Evolutionary conservation across 2,113 vertebrate genomes (phyloP).

Genomic region (Tachysurus fulvidraco): DNA sequence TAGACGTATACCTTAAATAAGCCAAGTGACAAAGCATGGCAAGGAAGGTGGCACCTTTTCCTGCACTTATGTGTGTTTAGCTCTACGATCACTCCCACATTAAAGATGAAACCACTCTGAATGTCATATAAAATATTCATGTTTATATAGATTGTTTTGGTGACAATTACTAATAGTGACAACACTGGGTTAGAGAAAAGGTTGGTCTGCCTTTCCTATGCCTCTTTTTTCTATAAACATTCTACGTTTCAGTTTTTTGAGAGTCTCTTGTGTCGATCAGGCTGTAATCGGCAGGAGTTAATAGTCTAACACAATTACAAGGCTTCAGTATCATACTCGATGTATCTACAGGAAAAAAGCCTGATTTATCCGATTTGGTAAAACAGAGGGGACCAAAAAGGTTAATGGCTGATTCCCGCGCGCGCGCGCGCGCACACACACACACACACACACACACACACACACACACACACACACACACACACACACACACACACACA

Average conservation of each 20-base stretch:
- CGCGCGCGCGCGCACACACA: too few species aligned
- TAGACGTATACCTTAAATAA: background rate
- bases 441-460: background rate
- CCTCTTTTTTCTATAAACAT: background rate
- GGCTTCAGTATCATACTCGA: background rate
- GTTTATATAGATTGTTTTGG: slow-evolving; percentile 1
- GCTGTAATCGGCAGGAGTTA: background rate
- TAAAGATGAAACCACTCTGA: background rate
- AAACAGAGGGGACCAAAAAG: background rate
- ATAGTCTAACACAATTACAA: slow-evolving; percentile 5
- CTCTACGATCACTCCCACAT: background rate
- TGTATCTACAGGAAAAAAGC: background rate
- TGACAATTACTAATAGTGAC: background rate
- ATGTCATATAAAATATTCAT: background rate
- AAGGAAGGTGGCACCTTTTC: background rate
- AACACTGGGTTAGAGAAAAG: background rate
- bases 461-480: background rate
- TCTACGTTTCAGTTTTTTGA: background rate
- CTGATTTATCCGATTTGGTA: background rate
- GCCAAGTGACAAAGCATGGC: background rate
- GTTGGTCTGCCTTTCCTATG: background rate
- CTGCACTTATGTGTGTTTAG: slow-evolving; percentile 20
- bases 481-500: background rate
- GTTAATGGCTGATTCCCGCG: too few species aligned
- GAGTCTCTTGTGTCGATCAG: background rate